Base-by-base conservation (phyloP, 2,888 invertebrate species). In the Halictus quadricinctus region DNA sequence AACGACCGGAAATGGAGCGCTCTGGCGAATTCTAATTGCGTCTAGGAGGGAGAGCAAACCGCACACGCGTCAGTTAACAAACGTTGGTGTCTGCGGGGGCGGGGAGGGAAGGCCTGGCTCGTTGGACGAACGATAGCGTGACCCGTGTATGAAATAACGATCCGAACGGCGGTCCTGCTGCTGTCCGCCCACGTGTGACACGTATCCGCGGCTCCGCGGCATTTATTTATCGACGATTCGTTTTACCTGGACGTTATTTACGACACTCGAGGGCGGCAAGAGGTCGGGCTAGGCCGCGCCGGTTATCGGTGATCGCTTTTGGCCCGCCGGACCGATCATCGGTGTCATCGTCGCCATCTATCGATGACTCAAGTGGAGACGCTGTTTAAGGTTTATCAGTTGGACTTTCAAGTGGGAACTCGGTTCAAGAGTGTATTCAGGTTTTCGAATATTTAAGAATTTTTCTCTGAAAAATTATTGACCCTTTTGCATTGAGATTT, bases 201-300 rank as follows among this genome's bases (percentile, higher is more conserved):
- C 88, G 88, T 86, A 88, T 88, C 90, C 85, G 81, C 85, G 84
- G 83, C 43, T 83, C 85, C 87, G 41, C 41, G 90, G 87, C 92
- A 87, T 87, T 90, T 92, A 90, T 92, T 92, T 92, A 92, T 92
- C 88, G 90, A 92, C 89, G 80, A 89, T 89, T 89, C 88, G 88
- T 89, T 92, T 88, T 87, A 86, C 85, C 88, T 73, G 80, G 79
- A 76, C 80, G 87, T 87, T 87, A 87, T 87, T 87, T 87, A 87
- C 87, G 86, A 77, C 82, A 86, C 86, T 86, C 86, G 81, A 72
- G 83, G 84, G 80, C 76, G 81, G 85, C 80, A 83, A 79, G 79
- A 84, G 78, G 73, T 69, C 81, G 84, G 73, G 5, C 41, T 36
- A 2, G 66, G 7, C 21, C 36, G 29, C 7, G 74, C 83, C 64